Percentiles rank a stretch among this genome's conserved stretches.
phyloP scores from a whole-genome alignment of 30 jellyfish, hydroid and myxozoan species.

The Clytia hemisphaerica region DNA sequence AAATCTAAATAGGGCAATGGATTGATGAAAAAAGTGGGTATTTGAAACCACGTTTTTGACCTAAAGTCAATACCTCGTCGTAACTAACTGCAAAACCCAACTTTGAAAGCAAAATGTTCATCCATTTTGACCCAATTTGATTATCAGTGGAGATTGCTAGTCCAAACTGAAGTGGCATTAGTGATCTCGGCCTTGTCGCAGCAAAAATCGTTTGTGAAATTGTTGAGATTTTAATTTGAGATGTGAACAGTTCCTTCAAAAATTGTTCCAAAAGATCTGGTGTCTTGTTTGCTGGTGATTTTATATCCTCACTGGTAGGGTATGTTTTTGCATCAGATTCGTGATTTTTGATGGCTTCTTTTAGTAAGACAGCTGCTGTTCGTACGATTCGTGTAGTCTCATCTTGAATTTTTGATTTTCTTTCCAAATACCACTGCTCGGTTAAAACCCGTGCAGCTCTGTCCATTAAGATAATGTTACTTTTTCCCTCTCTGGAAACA shows the following conservation, averaged over 20 bases:
- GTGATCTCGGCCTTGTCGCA: background rate
- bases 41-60: too few relatives aligned
- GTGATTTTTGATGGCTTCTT: constrained; percentile 2
- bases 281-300: background rate
- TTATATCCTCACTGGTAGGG: constrained; percentile 1
- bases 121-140: background rate
- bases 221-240: background rate
- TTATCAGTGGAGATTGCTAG: background rate
- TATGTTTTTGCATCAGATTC: background rate
- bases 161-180: background rate
- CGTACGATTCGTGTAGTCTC: background rate
- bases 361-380: constrained; percentile 5
- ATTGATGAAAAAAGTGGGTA: too few relatives aligned
- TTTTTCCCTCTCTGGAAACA: background rate
- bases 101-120: background rate
- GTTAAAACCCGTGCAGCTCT: background rate
- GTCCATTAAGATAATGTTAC: background rate
- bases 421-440: background rate
- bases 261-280: background rate
- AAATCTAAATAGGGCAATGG: too few relatives aligned
- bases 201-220: background rate
- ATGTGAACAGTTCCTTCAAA: background rate
- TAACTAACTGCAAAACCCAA: background rate
- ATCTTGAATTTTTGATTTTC: background rate
- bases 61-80: background rate